Percentiles rank a stretch among this genome's conserved stretches.
These are phyloP conservation scores for Myotis pilosus DNA, from an alignment of 2,797 vertebrate genomes.

Conservation along the genomic window DNA sequence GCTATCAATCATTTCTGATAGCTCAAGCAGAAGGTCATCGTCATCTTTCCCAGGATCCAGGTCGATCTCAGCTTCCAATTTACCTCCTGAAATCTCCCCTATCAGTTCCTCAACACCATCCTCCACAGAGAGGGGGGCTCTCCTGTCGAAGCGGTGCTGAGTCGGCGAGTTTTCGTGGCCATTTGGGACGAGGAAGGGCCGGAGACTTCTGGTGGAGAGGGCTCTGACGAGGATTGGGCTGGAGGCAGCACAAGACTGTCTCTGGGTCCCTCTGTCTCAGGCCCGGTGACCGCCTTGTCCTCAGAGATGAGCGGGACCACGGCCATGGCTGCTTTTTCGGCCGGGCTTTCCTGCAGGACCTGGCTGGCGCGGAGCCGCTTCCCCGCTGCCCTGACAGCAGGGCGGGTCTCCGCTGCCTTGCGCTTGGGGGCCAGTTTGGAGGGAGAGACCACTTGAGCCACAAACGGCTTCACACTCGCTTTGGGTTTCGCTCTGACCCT, in stretches of 20 bases:
- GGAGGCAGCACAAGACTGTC: conserved; percentile 73
- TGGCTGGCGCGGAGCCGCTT: conserved; percentile 86
- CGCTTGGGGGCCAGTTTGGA: conserved; percentile 87
- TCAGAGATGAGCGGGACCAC: conserved; percentile 66
- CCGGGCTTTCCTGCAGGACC: conserved; percentile 65
- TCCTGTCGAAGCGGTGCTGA: conserved; percentile 79
- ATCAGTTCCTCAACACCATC: conserved; percentile 96
- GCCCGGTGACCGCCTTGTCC: not conserved
- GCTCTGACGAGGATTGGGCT: conserved; percentile 55
- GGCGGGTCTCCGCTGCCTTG: conserved; percentile 80
- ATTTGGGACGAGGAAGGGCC: conserved; percentile 79
- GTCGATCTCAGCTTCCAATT: conserved; percentile 91
- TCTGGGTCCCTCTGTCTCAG: conserved; percentile 64
- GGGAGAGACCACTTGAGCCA: conserved; percentile 85
- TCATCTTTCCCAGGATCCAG: conserved; percentile 92
- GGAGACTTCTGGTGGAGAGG: conserved; percentile 51
- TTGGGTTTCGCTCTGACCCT: conserved; percentile 88
- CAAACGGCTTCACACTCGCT: conserved; percentile 90
- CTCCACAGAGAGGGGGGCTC: conserved; percentile 81
- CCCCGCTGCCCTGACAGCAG: conserved; percentile 89
- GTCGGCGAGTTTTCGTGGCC: conserved; percentile 81
- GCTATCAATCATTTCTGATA: conserved; percentile 91
- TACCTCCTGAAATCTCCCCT: conserved; percentile 94
- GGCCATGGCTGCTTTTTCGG: conserved; percentile 74
- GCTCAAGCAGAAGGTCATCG: conserved; percentile 90